Evolutionary conservation across 2,113 vertebrate species (phyloP), one percentile per base, ranked within the genome.

Genomic region (Macquaria australasica): DNA sequence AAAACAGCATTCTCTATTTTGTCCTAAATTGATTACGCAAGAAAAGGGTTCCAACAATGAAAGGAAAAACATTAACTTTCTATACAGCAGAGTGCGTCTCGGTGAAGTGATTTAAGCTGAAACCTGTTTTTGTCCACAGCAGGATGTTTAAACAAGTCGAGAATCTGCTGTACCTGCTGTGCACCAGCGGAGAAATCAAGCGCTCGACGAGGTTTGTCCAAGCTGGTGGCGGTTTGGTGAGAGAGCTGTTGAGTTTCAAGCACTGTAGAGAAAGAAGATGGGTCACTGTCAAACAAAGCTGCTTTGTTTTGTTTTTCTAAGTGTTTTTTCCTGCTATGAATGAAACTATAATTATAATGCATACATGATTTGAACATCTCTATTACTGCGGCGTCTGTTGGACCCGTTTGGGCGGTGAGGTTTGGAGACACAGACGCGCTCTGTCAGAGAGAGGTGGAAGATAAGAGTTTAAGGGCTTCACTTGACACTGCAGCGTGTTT

Each of bases 131-230:
- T 45, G 43, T 45, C 43, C 43, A 45, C 43, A 11, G 43, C 43
- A 43, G 43, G 43, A 43, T 43, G 43, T 11, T 11, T 43, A 43
- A 43, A 43, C 43, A 43, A 43, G 43, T 43, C 43, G 10, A 43
- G 9, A 43, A 45, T 45, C 43, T 50, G 48, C 16, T 50, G 15
- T 64, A 84, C 89, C 77, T 83, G 60, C 73, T 83, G 62, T 12
- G 34, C 6, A 0, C 4, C 39, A 31, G 10, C 31, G 25, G 3
- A 5, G n/a, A 73, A 70, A 43, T 43, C 25, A 1, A 58, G 37
- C 0, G 3, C 23, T n/a, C 2, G 18, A 0, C n/a, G 28, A 5
- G 11, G 43, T 9, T 2, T 55, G 45, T 41, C 14, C 4, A 21
- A 1, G 68, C 21, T 62, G 6, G 25, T 1, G 20, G 5, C 6